A percentile compares a stretch with the other conserved stretches of the same genome.
Evolutionary conservation across 2,888 invertebrate species (phyloP).

Genomic region (Plutella xylostella): DNA sequence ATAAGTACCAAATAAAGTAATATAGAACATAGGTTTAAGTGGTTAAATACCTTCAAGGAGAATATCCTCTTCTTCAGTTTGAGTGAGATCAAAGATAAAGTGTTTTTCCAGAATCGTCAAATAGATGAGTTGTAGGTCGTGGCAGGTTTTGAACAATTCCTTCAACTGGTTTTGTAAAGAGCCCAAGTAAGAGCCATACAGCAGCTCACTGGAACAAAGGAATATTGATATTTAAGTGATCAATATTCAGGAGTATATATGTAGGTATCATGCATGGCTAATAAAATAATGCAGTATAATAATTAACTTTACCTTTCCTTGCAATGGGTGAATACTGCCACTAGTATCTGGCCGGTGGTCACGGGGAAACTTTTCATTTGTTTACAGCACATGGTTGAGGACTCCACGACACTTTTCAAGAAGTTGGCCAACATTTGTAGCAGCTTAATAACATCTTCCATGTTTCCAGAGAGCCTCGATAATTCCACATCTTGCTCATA

Average conservation of each 20-base stretch:
- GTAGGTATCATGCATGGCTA: too few species aligned
- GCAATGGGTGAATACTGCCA: constrained; percentile 55
- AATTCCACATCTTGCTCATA: constrained; percentile 23
- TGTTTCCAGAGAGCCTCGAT: constrained; percentile 25
- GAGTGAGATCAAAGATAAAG: constrained; percentile 43
- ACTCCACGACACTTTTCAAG: constrained; percentile 33
- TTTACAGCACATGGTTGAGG: constrained; percentile 32
- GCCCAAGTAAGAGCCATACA: constrained; percentile 41
- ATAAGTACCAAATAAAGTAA: background rate
- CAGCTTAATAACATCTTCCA: constrained; percentile 34
- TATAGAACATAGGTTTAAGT: background rate
- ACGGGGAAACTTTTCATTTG: constrained; percentile 36
- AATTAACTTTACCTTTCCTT: constrained; percentile 47
- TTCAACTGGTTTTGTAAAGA: constrained; percentile 43
- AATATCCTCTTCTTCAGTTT: constrained; percentile 35
- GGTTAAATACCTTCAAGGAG: constrained; percentile 40
- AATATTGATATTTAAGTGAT: too few species aligned
- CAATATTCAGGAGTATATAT: too few species aligned
- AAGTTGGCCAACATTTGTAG: constrained; percentile 37
- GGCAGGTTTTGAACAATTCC: constrained; percentile 48
- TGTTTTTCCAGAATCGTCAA: constrained; percentile 48
- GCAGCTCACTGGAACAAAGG: constrained; percentile 36
- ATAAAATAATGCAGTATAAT: background rate
- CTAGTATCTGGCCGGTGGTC: constrained; percentile 40
- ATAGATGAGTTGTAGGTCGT: constrained; percentile 52